A percentile compares a stretch with the other conserved stretches of the same genome.
These are phyloP conservation scores for Tyrannus savana DNA, from an alignment of 2,113 vertebrate genomes.

Conservation along the genomic window DNA sequence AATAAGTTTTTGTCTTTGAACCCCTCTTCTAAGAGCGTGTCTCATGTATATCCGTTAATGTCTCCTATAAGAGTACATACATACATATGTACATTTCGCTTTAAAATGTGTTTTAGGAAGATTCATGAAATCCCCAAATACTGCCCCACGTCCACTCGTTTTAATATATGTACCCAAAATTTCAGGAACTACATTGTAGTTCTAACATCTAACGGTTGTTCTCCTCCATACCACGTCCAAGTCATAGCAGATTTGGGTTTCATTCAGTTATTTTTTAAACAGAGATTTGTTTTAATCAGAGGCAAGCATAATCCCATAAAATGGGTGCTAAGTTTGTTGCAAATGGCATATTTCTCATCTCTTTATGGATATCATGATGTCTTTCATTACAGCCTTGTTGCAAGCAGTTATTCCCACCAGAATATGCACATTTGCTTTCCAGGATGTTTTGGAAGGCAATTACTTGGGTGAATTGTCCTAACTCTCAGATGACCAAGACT, in stretches of 20 bases:
- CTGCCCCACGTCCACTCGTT: background rate
- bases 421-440: background rate
- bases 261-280: background rate
- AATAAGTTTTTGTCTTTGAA: background rate
- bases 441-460: background rate
- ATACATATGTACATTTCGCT: background rate
- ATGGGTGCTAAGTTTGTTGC: background rate
- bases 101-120: background rate
- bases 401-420: background rate
- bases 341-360: rapidly evolving
- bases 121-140: background rate
- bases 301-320: background rate
- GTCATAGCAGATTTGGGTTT: background rate
- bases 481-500: background rate
- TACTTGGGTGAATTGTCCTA: background rate
- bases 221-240: background rate
- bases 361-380: rapidly evolving
- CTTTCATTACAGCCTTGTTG: background rate
- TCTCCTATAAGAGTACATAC: background rate
- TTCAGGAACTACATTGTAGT: background rate
- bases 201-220: background rate
- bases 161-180: background rate
- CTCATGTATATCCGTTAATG: background rate
- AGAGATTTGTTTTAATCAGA: background rate
- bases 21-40: background rate